Evolutionary conservation across 2,888 invertebrate genomes (phyloP).

Genomic region (Chironomus tentans): DNA sequence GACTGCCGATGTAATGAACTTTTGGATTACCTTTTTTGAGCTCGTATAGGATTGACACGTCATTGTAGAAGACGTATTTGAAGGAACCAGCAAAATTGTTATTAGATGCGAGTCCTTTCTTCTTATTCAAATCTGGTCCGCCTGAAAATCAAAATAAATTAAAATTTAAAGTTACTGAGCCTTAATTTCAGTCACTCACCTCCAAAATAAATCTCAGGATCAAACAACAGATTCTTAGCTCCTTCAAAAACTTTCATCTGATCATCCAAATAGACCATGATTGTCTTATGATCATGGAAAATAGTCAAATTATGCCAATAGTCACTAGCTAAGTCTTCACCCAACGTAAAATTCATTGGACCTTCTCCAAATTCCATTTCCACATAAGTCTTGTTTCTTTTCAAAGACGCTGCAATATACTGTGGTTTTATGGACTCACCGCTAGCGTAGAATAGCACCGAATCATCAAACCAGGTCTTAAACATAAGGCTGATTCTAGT

Average conservation of each 20-base stretch:
- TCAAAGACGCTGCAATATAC: conserved; percentile 80
- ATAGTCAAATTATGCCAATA: conserved; percentile 88
- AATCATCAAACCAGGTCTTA: conserved; percentile 84
- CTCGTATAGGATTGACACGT: conserved; percentile 83
- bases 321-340: conserved; percentile 60
- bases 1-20: conserved; percentile 68
- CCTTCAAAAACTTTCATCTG: conserved; percentile 61
- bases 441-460: conserved; percentile 85
- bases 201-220: conserved; percentile 89
- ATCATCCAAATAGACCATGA: conserved; percentile 67
- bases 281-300: conserved; percentile 62
- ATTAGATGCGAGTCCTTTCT: conserved; percentile 68
- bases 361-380: conserved; percentile 83
- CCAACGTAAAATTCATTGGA: conserved; percentile 57
- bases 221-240: conserved; percentile 69
- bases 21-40: conserved; percentile 76
- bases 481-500: conserved; percentile 83
- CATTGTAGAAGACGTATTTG: conserved; percentile 88
- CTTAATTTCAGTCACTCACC: background rate
- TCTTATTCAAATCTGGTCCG: conserved; percentile 77
- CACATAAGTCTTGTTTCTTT: conserved; percentile 71
- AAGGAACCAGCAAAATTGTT: conserved; percentile 84
- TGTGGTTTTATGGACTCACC: conserved; percentile 79
- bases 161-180: background rate
- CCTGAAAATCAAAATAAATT: background rate